phyloP scores from a whole-genome alignment of 1,140 invertebrate species.

The Aleiodes sp. region DNA sequence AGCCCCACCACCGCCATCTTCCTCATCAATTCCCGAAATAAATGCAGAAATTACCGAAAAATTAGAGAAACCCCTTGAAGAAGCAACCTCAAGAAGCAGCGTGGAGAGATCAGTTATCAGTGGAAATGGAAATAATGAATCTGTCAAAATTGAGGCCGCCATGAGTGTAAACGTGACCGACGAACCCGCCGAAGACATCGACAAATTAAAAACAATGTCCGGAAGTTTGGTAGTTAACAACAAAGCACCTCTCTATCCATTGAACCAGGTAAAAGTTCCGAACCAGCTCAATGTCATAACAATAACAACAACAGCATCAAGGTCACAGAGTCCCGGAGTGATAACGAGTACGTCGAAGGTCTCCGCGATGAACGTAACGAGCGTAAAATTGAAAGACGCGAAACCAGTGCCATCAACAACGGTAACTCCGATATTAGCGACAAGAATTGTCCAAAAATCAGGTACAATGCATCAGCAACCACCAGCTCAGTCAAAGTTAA shows the following conservation, averaged over 20 bases:
- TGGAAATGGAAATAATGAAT: background rate
- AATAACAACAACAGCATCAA: too few species aligned
- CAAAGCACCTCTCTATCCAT: background rate
- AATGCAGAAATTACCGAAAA: conserved; percentile 29
- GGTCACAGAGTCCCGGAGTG: background rate
- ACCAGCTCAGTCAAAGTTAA: background rate
- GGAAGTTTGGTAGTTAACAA: background rate
- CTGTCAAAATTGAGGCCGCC: background rate
- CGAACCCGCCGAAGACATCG: background rate
- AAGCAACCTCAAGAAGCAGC: too few species aligned
- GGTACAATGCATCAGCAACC: background rate
- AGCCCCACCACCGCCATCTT: conserved; percentile 23
- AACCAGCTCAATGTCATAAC: background rate
- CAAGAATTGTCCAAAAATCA: background rate
- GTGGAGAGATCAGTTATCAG: background rate
- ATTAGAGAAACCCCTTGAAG: too few species aligned
- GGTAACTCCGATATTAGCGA: background rate
- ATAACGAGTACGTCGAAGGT: background rate
- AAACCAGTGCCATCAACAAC: background rate
- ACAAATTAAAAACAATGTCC: background rate
- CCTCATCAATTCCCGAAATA: background rate
- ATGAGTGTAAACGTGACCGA: background rate
- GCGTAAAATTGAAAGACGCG: background rate
- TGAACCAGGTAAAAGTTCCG: background rate
- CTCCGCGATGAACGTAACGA: background rate